Evolutionary conservation across 2,888 invertebrate species (phyloP).

Genomic region (Tuta absoluta): DNA sequence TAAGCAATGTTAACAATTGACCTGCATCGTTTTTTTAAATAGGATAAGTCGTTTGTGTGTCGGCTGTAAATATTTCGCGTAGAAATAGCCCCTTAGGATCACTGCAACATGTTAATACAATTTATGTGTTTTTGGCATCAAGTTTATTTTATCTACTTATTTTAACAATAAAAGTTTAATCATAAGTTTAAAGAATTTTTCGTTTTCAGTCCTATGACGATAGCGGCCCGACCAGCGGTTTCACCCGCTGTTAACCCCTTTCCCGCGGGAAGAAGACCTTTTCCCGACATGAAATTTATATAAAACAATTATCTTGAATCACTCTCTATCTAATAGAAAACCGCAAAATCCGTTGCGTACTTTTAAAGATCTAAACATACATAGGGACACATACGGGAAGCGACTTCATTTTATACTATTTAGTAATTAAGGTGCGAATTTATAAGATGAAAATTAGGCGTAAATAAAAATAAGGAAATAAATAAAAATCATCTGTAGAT

Average conservation of each 20-base stretch:
- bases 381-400: too few relatives aligned
- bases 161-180: constrained; percentile 78
- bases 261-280: too few relatives aligned
- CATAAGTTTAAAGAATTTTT: constrained; percentile 40
- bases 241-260: too few relatives aligned
- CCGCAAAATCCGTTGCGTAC: too few relatives aligned
- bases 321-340: too few relatives aligned
- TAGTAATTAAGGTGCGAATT: too few relatives aligned
- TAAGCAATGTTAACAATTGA: constrained; percentile 69
- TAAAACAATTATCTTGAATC: too few relatives aligned
- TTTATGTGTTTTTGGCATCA: constrained; percentile 77
- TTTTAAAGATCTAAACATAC: background rate
- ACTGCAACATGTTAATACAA: constrained; percentile 70
- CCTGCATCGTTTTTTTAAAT: constrained; percentile 68
- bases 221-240: too few relatives aligned
- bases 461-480: background rate
- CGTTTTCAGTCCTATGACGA: background rate
- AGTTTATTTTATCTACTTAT: constrained; percentile 81
- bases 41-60: constrained; percentile 66
- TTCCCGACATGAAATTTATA: too few relatives aligned
- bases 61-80: constrained; percentile 77
- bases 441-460: too few relatives aligned
- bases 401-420: too few relatives aligned
- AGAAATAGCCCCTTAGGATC: constrained; percentile 69
- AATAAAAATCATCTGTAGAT: background rate